Conservation (phyloP, 2,888 invertebrate genomes). For the Macaria liturata region DNA sequence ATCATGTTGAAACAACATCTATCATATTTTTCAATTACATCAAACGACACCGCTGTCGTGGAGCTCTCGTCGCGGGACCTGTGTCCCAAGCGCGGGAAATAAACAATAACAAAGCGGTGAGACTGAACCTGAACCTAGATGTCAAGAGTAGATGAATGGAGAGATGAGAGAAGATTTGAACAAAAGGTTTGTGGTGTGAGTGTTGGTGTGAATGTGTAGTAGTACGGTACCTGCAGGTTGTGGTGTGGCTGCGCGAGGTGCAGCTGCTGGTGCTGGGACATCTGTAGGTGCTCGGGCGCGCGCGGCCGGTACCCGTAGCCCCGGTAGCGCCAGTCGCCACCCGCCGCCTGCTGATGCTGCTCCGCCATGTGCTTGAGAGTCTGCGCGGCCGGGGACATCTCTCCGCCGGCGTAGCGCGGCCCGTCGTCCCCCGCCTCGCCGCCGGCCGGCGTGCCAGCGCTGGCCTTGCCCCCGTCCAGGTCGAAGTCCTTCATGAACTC, state of each 20-base stretch:
- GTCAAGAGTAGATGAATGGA: not conserved
- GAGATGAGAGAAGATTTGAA: no score
- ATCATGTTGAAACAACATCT: slow-evolving; percentile 5
- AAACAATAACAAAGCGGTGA: no score
- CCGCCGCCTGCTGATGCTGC: slow-evolving; percentile 92
- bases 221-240: slow-evolving; percentile 86
- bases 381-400: slow-evolving; percentile 96
- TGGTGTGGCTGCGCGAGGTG: slow-evolving; percentile 93
- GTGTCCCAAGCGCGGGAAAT: slow-evolving; percentile 9
- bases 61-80: slow-evolving; percentile 3
- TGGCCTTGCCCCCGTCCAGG: slow-evolving; percentile 69
- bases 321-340: slow-evolving; percentile 84
- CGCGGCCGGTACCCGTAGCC: slow-evolving; percentile 81
- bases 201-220: not conserved
- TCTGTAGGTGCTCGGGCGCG: slow-evolving; percentile 85
- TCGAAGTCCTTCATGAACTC: slow-evolving; percentile 94
- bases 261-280: slow-evolving; percentile 94
- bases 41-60: not conserved
- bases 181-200: no score
- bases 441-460: slow-evolving; percentile 62
- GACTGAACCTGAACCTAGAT: no score
- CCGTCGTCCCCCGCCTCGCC: slow-evolving; percentile 77
- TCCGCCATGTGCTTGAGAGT: slow-evolving; percentile 98
- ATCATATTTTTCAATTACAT: slow-evolving; percentile 6
- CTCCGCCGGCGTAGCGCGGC: slow-evolving; percentile 81